These are phyloP conservation scores for Trachelus stipa DNA, from an alignment of 2,888 invertebrate species.

Conservation along the genomic window DNA sequence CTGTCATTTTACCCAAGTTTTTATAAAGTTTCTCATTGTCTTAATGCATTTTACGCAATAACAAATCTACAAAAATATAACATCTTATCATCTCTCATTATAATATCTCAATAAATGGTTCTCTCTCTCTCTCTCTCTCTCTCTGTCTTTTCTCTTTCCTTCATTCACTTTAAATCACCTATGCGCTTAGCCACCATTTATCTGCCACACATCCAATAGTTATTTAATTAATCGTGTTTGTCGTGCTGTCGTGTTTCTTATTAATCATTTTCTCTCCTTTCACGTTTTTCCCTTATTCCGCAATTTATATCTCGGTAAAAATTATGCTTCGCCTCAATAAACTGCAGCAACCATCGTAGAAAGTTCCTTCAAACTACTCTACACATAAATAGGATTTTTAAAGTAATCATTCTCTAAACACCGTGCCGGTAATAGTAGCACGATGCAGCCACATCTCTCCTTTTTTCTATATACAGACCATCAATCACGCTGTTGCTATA, in stretches of 20 bases:
- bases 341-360: slow-evolving; percentile 43
- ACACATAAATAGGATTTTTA: slow-evolving; percentile 49
- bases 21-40: slow-evolving; percentile 62
- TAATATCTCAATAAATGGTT: slow-evolving; percentile 58
- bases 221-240: slow-evolving; percentile 45
- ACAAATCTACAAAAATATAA: slow-evolving; percentile 67
- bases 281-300: not conserved
- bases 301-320: slow-evolving; percentile 1
- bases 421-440: slow-evolving; percentile 19
- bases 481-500: slow-evolving; percentile 23
- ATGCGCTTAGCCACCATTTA: slow-evolving; percentile 31
- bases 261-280: slow-evolving; percentile 22
- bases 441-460: slow-evolving; percentile 17
- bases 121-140: slow-evolving; percentile 35
- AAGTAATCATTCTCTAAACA: slow-evolving; percentile 26
- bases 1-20: slow-evolving; percentile 42
- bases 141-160: slow-evolving; percentile 14
- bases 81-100: slow-evolving; percentile 57
- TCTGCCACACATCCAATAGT: slow-evolving; percentile 32
- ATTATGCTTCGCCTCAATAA: slow-evolving; percentile 16
- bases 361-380: slow-evolving; percentile 47
- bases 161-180: slow-evolving; percentile 30
- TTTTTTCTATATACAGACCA: slow-evolving; percentile 25
- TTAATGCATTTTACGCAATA: slow-evolving; percentile 64
- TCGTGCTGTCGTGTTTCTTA: slow-evolving; percentile 44